A percentile compares a stretch with the other conserved stretches of the same genome.
Conservation (phyloP, 2,113 vertebrate species). For the Pogonocichla stellata region DNA sequence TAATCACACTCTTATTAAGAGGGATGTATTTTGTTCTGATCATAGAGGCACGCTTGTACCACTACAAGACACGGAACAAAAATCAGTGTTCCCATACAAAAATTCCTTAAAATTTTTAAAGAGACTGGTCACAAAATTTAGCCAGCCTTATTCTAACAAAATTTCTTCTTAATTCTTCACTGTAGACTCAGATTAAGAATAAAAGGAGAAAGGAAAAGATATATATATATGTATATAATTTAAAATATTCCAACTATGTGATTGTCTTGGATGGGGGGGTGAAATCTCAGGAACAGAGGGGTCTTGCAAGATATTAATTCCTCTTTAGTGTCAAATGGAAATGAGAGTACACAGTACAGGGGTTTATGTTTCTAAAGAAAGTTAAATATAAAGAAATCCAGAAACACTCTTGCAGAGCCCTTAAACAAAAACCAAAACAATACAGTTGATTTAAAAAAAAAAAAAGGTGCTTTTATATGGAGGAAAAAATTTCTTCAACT, state of each 20-base stretch:
- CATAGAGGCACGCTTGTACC: accelerated
- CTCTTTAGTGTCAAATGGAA: not conserved
- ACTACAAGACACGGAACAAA: not conserved
- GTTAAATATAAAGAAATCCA: not conserved
- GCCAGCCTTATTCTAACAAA: not conserved
- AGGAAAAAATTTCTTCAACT: not conserved
- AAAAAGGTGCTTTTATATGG: not conserved
- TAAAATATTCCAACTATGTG: not conserved
- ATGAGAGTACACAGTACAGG: not conserved
- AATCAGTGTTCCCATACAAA: not conserved
- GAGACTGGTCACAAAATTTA: not conserved
- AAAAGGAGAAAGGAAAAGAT: not conserved
- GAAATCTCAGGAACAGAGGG: not conserved
- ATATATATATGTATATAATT: not conserved
- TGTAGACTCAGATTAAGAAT: not conserved
- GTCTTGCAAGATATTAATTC: not conserved
- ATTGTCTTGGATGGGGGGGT: not conserved
- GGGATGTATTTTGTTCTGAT: not conserved
- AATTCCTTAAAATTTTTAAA: not conserved
- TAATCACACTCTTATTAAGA: slow-evolving; percentile 28
- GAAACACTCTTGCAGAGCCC: not conserved
- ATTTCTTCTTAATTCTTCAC: not conserved
- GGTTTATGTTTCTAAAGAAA: not conserved
- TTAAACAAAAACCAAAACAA: not conserved
- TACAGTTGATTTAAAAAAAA: not conserved